phyloP scores from a whole-genome alignment of 2,888 invertebrate genomes.

The Drosophila tripunctata region DNA sequence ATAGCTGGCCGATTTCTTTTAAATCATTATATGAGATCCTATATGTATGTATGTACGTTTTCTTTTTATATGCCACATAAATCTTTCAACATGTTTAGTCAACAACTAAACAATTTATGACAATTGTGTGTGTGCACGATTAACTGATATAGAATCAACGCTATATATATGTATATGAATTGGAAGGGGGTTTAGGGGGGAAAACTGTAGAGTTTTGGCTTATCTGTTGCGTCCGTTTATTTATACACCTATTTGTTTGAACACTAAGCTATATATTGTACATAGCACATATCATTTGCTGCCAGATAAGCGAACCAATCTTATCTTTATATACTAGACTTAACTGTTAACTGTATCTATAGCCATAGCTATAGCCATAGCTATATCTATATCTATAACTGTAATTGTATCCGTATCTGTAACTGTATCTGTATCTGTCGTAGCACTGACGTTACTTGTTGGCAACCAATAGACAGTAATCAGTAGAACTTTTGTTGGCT shows the following conservation, averaged over 20 bases:
- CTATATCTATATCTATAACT: constrained; percentile 11
- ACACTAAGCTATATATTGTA: constrained; percentile 61
- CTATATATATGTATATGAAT: constrained; percentile 38
- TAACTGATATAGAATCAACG: constrained; percentile 61
- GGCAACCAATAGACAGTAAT: constrained; percentile 69
- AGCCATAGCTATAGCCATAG: constrained; percentile 1
- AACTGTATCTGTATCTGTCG: constrained; percentile 9
- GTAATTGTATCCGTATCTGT: not conserved
- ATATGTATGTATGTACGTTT: constrained; percentile 20
- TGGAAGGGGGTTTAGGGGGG: not conserved
- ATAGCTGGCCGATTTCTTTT: constrained; percentile 71
- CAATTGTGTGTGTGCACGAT: constrained; percentile 57
- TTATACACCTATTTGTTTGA: constrained; percentile 80
- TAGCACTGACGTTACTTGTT: constrained; percentile 2
- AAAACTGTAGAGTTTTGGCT: constrained; percentile 14
- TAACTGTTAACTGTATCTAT: constrained; percentile 31
- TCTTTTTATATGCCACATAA: constrained; percentile 62
- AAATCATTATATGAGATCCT: constrained; percentile 77
- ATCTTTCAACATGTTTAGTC: constrained; percentile 81
- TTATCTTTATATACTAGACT: constrained; percentile 51
- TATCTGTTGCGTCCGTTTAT: constrained; percentile 65
- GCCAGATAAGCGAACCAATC: constrained; percentile 58
- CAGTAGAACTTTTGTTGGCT: constrained; percentile 33
- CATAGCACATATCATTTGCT: constrained; percentile 34
- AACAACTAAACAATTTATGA: constrained; percentile 80